Evolutionary conservation across 2,888 invertebrate species (phyloP), one percentile per base, ranked within the genome.

Genomic region (Hoplodrina ambigua): DNA sequence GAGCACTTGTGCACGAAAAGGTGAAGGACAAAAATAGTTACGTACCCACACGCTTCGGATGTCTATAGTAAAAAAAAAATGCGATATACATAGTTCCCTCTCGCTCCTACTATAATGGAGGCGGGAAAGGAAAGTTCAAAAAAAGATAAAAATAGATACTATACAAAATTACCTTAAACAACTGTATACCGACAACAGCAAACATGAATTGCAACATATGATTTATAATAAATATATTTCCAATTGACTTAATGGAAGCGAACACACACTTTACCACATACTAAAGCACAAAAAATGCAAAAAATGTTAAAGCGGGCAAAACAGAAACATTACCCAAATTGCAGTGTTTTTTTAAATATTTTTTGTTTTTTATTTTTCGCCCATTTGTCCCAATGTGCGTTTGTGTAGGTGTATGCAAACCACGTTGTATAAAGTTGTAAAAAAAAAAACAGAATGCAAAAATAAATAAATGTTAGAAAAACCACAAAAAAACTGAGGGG

Each of bases 161-260:
- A n/a, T n/a, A 69, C 4, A 25, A 55, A 84, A 92, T 93, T 97
- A 98, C 98, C 98, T 99, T 99, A 96, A 99, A 99, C 88, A 99
- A 97, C 96, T 99, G 99, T 92, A 99, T 99, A 96, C 99, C 99
- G 95, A 99, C 99, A 93, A 99, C 99, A 96, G 99, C 99, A 96
- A 99, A 99, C 99, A 99, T 99, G 97, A 99, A 99, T 97, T 99
- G 98, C 94, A 99, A 98, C 95, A 99, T 98, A 96, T 99, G 99
- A 95, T 99, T 99, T 96, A 99, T 99, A 96, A 99, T 97, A 97
- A 99, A 99, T 95, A 99, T 99, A 97, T 99, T 99, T 94, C 99
- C 99, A 96, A 99, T 99, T 88, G 99, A 99, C 97, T 98, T 99
- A 91, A 99, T 98, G 89, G 99, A 99, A 96, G 99, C 99, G 95